A percentile compares a stretch with the other conserved stretches of the same genome.
phyloP scores from a whole-genome alignment of 1,140 invertebrate species.

The Cyclina sinensis region DNA sequence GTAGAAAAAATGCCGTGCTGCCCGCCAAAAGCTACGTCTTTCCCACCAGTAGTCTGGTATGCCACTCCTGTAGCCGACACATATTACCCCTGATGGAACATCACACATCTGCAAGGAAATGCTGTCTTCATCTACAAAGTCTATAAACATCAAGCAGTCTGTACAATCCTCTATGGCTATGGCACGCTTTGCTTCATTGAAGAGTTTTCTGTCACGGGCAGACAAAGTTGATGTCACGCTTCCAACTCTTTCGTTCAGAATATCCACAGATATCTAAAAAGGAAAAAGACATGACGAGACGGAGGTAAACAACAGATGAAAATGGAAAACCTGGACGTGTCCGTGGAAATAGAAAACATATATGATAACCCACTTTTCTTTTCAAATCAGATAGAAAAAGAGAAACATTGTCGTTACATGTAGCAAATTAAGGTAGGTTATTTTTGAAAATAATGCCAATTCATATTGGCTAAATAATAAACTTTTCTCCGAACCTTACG shows the following conservation, averaged over 20 bases:
- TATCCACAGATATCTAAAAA: no score
- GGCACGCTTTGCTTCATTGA: neutral
- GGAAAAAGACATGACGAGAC: no score
- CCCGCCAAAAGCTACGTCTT: neutral
- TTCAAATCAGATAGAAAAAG: no score
- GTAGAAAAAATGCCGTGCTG: neutral
- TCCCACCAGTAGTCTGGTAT: neutral
- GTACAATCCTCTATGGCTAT: neutral
- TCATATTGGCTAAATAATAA: no score
- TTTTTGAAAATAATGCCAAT: no score
- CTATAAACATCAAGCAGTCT: neutral
- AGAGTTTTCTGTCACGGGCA: neutral
- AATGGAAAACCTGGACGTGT: no score
- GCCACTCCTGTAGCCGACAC: neutral
- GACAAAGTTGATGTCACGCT: neutral
- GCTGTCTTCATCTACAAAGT: neutral
- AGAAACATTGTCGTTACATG: no score
- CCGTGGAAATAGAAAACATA: no score
- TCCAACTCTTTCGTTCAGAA: neutral
- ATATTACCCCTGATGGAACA: neutral
- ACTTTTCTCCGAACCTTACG: no score
- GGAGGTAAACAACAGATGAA: no score
- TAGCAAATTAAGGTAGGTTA: no score
- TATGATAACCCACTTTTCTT: no score
- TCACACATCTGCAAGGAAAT: neutral